Evolutionary conservation across 2,113 vertebrate species (phyloP).

Genomic region (Neofelis nebulosa): DNA sequence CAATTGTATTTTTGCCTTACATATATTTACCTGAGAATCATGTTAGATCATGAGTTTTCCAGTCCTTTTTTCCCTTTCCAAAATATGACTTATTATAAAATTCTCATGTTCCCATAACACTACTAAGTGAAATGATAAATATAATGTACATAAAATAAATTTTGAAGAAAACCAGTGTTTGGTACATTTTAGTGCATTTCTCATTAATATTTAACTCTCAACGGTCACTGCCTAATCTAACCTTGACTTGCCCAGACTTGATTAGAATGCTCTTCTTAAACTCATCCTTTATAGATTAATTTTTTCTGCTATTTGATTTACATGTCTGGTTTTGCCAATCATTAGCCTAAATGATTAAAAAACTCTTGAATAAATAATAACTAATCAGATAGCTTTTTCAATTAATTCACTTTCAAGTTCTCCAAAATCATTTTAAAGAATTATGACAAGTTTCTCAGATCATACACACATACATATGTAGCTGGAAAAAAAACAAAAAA

Average conservation of each 20-base stretch:
- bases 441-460: constrained; percentile 23
- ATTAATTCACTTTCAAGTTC: neutral
- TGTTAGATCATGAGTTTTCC: neutral
- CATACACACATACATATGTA: neutral
- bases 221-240: neutral
- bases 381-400: constrained; percentile 11
- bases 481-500: neutral
- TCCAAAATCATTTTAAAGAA: constrained; percentile 30
- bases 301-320: constrained; percentile 17
- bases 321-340: neutral
- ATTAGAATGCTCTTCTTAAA: neutral
- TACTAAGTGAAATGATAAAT: constrained; percentile 16
- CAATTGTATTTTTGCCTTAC: neutral
- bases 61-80: neutral
- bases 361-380: neutral
- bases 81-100: constrained; percentile 29
- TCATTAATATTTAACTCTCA: neutral
- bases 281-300: neutral
- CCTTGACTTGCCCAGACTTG: neutral
- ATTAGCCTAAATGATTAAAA: neutral
- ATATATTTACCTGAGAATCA: neutral
- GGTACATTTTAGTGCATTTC: neutral
- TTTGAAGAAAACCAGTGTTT: neutral
- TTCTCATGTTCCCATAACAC: neutral
- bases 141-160: neutral